Evolutionary conservation across 1,140 invertebrate genomes (phyloP).

Genomic region (Nomia melanderi): DNA sequence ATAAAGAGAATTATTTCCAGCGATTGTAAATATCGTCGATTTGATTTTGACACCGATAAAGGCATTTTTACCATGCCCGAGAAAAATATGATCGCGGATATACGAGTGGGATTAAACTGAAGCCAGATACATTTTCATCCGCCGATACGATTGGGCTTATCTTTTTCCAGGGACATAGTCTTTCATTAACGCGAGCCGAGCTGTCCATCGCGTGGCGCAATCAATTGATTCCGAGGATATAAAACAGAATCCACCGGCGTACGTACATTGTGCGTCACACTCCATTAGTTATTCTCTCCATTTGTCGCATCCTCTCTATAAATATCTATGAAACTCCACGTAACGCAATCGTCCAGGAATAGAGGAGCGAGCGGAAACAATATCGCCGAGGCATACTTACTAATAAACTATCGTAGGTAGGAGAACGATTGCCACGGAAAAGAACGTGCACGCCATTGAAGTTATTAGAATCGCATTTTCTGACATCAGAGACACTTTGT

Average conservation of each 20-base stretch:
- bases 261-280: background rate
- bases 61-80: background rate
- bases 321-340: background rate
- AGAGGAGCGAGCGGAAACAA: background rate
- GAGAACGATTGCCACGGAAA: background rate
- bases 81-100: background rate
- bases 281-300: background rate
- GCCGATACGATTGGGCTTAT: conserved; percentile 9
- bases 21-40: no score
- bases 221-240: background rate
- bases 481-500: background rate
- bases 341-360: background rate
- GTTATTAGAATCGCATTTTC: background rate
- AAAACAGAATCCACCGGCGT: background rate
- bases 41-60: background rate
- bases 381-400: conserved; percentile 1
- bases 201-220: background rate
- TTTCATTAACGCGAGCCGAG: conserved; percentile 12
- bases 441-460: background rate
- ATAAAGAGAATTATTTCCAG: background rate
- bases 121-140: conserved; percentile 1
- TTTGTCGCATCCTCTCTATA: no score
- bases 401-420: conserved; percentile 1
- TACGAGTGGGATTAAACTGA: background rate
- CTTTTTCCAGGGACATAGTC: background rate